Base-by-base conservation (phyloP, 1,140 invertebrate species). In the Procambarus virginalis region DNA sequence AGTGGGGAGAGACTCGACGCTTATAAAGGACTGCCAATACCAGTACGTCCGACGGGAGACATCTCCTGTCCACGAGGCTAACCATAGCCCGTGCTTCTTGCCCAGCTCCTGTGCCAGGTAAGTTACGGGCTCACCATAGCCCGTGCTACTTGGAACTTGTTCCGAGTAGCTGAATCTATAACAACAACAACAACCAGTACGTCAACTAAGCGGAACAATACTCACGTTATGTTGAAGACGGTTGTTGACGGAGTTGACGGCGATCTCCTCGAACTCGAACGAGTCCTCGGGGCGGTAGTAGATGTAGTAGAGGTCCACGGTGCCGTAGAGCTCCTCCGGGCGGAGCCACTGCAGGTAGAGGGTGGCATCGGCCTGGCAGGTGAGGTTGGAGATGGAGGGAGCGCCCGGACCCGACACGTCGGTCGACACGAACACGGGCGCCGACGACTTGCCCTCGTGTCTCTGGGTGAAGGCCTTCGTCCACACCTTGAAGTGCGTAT, bases 401-500 rank as follows among this genome's bases (percentile, higher is more conserved):
- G 97, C 95, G 91, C 95, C 96, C 9, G 97, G 97, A 4, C 96
- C 97, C 78, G 95, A 95, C 58, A 98, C 96, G 94, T 98, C 97
- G 2, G 97, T 98, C 84, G 95, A 95, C 51, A 96, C 96, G 80
- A 95, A 95, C 77, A 98, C 95, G 3, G 95, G 94, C 91, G 96
- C 95, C 10, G 97, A 97, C 48, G 95, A 94, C 92, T 96, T 95
- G 68, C 96, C 96, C 93, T 97, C 96, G 93, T 96, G 95, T 93
- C 96, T 96, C 93, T 94, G 94, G 10, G 96, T 97, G 92, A 95
- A 96, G 20, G 97, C 97, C 93, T 97, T 96, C 12, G 98, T 96
- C 95, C 96, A 97, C 92, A 98, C 96, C 93, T 96, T 97, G 94
- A 98, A 98, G 76, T 97, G 95, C 3, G 96, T 97, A 93, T 96